Conservation (phyloP, 92 coral and sea anemone genomes). For the Siderastrea siderea region DNA sequence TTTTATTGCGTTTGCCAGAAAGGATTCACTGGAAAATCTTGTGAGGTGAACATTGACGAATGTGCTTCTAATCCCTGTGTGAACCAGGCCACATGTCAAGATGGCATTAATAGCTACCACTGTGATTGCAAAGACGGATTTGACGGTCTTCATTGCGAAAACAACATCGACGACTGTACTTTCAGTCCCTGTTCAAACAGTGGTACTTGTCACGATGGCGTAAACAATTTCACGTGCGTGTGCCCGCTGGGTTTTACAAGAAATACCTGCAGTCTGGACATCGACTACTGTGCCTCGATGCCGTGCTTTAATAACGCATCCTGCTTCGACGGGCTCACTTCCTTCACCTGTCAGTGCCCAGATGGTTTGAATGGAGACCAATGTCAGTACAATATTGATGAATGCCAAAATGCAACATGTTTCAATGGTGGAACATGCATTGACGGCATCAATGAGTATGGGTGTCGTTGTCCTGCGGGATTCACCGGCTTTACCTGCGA, state of each 20-base stretch:
- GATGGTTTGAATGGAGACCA: slow-evolving; percentile 30
- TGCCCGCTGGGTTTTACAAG: slow-evolving; percentile 54
- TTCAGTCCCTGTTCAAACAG: slow-evolving; percentile 46
- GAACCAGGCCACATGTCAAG: slow-evolving; percentile 47
- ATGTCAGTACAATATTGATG: slow-evolving; percentile 24
- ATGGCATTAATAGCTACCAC: slow-evolving; percentile 13
- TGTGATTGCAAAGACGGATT: slow-evolving; percentile 51
- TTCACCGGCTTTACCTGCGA: slow-evolving; percentile 73
- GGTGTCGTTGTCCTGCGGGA: slow-evolving; percentile 58
- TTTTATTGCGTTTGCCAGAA: slow-evolving; percentile 69
- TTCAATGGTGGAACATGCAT: slow-evolving; percentile 9
- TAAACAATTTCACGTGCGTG: slow-evolving; percentile 28
- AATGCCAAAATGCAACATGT: slow-evolving; percentile 12
- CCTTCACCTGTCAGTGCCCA: slow-evolving; percentile 38
- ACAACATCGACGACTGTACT: slow-evolving; percentile 30
- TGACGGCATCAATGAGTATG: slow-evolving; percentile 21
- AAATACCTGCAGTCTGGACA: slow-evolving; percentile 34
- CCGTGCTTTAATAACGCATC: slow-evolving; percentile 47
- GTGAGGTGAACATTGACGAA: slow-evolving; percentile 47
- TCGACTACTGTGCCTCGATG: slow-evolving; percentile 41
- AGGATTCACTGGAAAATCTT: slow-evolving; percentile 79
- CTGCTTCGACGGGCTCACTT: slow-evolving; percentile 40
- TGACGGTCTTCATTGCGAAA: slow-evolving; percentile 46
- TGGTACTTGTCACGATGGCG: slow-evolving; percentile 23
- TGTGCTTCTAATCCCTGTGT: slow-evolving; percentile 54